phyloP scores from a whole-genome alignment of 1,140 invertebrate species.

The Chelonus insularis region DNA sequence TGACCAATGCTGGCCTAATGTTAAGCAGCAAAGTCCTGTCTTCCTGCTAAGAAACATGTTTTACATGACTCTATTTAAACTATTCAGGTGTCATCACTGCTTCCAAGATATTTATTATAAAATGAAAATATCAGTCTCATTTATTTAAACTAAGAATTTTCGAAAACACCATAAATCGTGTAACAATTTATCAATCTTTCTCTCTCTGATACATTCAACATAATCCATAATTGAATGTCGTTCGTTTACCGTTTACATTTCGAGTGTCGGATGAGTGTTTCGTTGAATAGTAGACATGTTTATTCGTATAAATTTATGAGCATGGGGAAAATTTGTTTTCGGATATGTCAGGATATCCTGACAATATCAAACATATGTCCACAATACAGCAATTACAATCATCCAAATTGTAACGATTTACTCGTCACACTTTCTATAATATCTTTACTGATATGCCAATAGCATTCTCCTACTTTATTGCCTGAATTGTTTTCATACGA shows the following conservation, averaged over 20 bases:
- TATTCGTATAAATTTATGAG: conserved; percentile 7
- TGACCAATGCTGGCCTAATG: no score
- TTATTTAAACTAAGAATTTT: no score
- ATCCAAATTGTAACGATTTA: conserved; percentile 4
- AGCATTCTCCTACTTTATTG: background rate
- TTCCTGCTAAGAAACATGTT: no score
- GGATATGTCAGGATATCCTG: conserved; percentile 6
- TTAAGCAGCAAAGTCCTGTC: no score
- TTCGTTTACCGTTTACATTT: conserved; percentile 15
- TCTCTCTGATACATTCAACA: background rate
- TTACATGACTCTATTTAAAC: no score
- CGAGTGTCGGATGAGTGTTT: background rate
- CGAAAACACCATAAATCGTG: background rate
- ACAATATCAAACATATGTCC: conserved; percentile 11
- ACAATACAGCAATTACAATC: conserved; percentile 2
- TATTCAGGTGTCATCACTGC: no score
- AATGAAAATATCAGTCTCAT: no score
- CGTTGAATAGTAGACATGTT: conserved; percentile 2
- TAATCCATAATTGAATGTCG: conserved; percentile 14
- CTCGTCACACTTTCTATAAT: background rate
- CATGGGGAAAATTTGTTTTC: conserved; percentile 3
- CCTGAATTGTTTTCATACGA: no score
- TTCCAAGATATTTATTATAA: no score
- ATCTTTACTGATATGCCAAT: background rate
- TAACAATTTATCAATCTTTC: background rate